Conservation (phyloP, 2,113 vertebrate genomes). For the Lampris incognitus region DNA sequence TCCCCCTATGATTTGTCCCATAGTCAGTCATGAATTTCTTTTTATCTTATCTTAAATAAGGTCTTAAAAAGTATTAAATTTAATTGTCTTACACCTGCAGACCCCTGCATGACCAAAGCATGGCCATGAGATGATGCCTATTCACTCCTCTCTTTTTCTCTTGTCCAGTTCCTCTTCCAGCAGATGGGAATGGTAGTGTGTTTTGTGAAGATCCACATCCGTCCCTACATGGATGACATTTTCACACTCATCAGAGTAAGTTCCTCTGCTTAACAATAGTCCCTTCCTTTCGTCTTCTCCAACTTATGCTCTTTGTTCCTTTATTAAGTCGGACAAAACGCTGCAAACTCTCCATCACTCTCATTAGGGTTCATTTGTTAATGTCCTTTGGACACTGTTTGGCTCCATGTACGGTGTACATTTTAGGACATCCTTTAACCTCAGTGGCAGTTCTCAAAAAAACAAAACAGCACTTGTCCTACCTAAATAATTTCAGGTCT, state of each 20-base stretch:
- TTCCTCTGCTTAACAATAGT: conserved; percentile 58
- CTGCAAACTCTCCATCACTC: conserved; percentile 60
- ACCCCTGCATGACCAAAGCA: too few relatives aligned
- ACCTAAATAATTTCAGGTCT: too few relatives aligned
- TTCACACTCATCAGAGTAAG: conserved; percentile 98
- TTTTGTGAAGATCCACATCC: conserved; percentile 98
- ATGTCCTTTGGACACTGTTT: conserved; percentile 33
- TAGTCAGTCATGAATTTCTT: too few relatives aligned
- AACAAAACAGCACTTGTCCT: too few relatives aligned
- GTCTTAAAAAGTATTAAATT: too few relatives aligned
- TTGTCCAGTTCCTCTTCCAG: conserved; percentile 92
- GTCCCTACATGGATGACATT: conserved; percentile 99
- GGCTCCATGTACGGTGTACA: neutral
- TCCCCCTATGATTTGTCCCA: too few relatives aligned
- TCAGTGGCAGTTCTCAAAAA: too few relatives aligned
- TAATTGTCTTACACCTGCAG: neutral
- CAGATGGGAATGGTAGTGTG: conserved; percentile 98
- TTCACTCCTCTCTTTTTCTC: conserved; percentile 22
- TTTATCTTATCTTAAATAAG: too few relatives aligned
- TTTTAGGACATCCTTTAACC: too few relatives aligned
- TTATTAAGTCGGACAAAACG: conserved; percentile 54
- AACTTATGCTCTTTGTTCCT: conserved; percentile 29
- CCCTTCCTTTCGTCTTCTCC: conserved; percentile 7
- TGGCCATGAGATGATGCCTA: neutral
- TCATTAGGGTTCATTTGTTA: conserved; percentile 53